Percentiles rank a stretch among this genome's conserved stretches.
phyloP scores from a whole-genome alignment of 2,888 invertebrate genomes.

The Amaurobius ferox region DNA sequence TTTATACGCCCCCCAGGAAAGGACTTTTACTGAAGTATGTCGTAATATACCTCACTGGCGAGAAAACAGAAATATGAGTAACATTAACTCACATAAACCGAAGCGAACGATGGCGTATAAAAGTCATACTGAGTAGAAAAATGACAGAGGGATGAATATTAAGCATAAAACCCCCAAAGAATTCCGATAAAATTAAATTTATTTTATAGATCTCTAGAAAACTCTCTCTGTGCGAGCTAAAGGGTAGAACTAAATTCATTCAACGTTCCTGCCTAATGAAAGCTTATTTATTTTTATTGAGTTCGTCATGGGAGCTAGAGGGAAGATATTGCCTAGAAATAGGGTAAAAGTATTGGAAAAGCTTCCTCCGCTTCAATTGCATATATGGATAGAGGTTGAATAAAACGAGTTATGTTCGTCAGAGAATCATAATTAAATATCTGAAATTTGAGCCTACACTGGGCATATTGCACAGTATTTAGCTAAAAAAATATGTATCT shows the following conservation, averaged over 20 bases:
- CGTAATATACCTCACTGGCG: not conserved
- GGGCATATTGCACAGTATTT: no score
- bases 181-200: constrained; percentile 53
- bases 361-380: constrained; percentile 6
- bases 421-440: no score
- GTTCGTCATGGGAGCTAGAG: not conserved
- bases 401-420: no score
- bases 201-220: constrained; percentile 61
- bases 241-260: constrained; percentile 51
- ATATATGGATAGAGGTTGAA: not conserved
- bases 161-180: constrained; percentile 32
- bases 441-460: no score
- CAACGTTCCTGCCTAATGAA: constrained; percentile 60
- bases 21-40: not conserved
- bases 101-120: not conserved
- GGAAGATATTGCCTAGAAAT: constrained; percentile 52
- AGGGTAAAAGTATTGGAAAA: constrained; percentile 65
- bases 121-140: not conserved
- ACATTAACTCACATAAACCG: not conserved
- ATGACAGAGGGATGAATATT: constrained; percentile 12
- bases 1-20: not conserved
- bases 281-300: constrained; percentile 67
- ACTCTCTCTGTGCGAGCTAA: constrained; percentile 46
- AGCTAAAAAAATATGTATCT: no score
- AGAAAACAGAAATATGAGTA: not conserved